Conservation (phyloP, 2,113 vertebrate genomes). For the Chionodraco myersi region DNA sequence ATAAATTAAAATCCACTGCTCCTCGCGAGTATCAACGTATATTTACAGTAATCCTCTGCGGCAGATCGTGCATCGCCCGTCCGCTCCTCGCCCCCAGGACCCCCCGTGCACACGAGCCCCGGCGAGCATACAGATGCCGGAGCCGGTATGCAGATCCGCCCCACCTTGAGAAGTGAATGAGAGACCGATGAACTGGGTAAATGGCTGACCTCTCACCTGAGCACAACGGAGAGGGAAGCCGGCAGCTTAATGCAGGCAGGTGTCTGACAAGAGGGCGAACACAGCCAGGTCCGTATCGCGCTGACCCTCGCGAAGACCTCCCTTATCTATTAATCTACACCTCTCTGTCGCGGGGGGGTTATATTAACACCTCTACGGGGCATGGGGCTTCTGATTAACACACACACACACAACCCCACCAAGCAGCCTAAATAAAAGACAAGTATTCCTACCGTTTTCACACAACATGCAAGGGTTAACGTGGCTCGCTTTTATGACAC, state of each 20-base stretch:
- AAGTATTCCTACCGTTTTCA: slow-evolving; percentile 10
- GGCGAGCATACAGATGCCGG: slow-evolving; percentile 89
- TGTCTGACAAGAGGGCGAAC: slow-evolving; percentile 96
- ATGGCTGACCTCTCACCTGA: slow-evolving; percentile 92
- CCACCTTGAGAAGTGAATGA: slow-evolving; percentile 89
- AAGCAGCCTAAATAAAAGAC: slow-evolving; percentile 84
- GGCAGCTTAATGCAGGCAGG: slow-evolving; percentile 97
- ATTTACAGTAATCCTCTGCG: slow-evolving; percentile 76
- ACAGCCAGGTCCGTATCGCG: slow-evolving; percentile 91
- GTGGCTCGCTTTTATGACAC: slow-evolving; percentile 41
- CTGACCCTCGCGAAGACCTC: slow-evolving; percentile 93
- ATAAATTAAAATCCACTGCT: slow-evolving; percentile 35
- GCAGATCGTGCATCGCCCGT: slow-evolving; percentile 55
- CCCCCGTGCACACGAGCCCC: slow-evolving; percentile 80
- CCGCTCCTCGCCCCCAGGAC: slow-evolving; percentile 40
- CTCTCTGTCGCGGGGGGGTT: slow-evolving; percentile 92
- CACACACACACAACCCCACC: slow-evolving; percentile 90
- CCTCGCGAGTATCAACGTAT: slow-evolving; percentile 56
- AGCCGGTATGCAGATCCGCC: slow-evolving; percentile 93
- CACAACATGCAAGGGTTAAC: slow-evolving; percentile 27
- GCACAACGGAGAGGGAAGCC: slow-evolving; percentile 83
- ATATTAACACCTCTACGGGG: slow-evolving; percentile 95
- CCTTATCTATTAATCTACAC: slow-evolving; percentile 99
- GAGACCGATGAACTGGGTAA: slow-evolving; percentile 94
- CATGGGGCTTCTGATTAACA: slow-evolving; percentile 92